These are phyloP conservation scores for Xestia ashworthii DNA, from an alignment of 2,888 invertebrate species.

Conservation along the genomic window DNA sequence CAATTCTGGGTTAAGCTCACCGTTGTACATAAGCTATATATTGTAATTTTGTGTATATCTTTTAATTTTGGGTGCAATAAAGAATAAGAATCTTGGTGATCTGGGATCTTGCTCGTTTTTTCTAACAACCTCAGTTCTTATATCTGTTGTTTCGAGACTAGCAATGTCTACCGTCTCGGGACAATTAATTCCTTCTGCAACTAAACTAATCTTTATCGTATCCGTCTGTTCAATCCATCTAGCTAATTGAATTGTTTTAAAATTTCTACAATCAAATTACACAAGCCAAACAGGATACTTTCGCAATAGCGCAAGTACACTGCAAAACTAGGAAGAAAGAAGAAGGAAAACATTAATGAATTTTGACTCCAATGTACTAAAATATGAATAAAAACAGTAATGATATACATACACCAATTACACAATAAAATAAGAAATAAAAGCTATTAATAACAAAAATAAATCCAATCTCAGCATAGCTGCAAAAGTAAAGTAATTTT, in stretches of 20 bases:
- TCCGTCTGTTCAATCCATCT: background rate
- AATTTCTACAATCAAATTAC: slow-evolving; percentile 14
- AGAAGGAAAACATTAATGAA: slow-evolving; percentile 11
- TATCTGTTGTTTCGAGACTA: background rate
- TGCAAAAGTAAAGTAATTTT: slow-evolving; percentile 22
- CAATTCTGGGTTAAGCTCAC: no score
- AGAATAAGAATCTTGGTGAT: background rate
- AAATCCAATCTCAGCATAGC: slow-evolving; percentile 18
- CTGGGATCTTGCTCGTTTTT: background rate
- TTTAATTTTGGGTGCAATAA: no score
- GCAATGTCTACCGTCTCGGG: background rate
- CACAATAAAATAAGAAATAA: slow-evolving; percentile 8
- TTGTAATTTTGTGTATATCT: no score
- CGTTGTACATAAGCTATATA: no score
- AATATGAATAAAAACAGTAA: background rate
- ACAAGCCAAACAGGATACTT: slow-evolving; percentile 29
- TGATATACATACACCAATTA: slow-evolving; percentile 18
- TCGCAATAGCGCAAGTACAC: slow-evolving; percentile 34
- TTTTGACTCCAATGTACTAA: slow-evolving; percentile 18
- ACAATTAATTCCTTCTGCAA: background rate
- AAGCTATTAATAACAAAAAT: slow-evolving; percentile 21
- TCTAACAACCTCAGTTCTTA: background rate
- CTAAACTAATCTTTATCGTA: slow-evolving; percentile 24
- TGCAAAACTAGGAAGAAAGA: background rate
- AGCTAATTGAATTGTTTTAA: slow-evolving; percentile 10